Conservation (phyloP, 2,797 vertebrate genomes). For the Chrysocyon brachyurus region DNA sequence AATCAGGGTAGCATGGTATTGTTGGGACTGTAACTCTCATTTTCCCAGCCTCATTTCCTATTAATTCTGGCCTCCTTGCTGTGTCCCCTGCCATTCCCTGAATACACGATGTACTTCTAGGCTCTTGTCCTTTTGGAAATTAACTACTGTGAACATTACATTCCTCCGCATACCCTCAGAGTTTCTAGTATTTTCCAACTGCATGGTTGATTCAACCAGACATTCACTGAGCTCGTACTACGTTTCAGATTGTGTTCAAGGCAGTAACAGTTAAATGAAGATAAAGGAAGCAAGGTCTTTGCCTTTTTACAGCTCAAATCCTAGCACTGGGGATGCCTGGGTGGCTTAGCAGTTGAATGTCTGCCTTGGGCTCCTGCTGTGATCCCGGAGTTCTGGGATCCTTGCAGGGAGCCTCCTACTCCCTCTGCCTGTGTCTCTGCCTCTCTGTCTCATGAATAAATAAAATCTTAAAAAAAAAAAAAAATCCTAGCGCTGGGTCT, state of each 20-base stretch:
- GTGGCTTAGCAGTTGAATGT: too few relatives aligned
- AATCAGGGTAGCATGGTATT: not conserved
- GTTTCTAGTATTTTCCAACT: conserved; percentile 37
- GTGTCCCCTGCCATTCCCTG: not conserved
- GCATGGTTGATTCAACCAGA: not conserved
- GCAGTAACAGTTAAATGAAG: not conserved
- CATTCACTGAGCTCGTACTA: not conserved
- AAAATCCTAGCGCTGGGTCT: not conserved
- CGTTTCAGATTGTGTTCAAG: not conserved
- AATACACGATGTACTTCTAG: not conserved
- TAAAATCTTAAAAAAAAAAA: not conserved
- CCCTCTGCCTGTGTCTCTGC: too few relatives aligned
- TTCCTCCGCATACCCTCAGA: not conserved
- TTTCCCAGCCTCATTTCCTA: not conserved
- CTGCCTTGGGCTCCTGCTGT: too few relatives aligned
- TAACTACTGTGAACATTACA: not conserved
- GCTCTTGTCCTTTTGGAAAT: conserved; percentile 24
- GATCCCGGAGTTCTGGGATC: too few relatives aligned
- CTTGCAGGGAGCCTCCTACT: too few relatives aligned
- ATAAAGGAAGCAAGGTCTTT: not conserved
- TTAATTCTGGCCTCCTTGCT: not conserved
- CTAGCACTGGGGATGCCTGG: not conserved
- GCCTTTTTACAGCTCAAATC: not conserved
- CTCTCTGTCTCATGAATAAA: too few relatives aligned
- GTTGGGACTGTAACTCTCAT: not conserved